Base-by-base conservation (phyloP, 2,797 vertebrate genomes). In the Artibeus jamaicensis region DNA sequence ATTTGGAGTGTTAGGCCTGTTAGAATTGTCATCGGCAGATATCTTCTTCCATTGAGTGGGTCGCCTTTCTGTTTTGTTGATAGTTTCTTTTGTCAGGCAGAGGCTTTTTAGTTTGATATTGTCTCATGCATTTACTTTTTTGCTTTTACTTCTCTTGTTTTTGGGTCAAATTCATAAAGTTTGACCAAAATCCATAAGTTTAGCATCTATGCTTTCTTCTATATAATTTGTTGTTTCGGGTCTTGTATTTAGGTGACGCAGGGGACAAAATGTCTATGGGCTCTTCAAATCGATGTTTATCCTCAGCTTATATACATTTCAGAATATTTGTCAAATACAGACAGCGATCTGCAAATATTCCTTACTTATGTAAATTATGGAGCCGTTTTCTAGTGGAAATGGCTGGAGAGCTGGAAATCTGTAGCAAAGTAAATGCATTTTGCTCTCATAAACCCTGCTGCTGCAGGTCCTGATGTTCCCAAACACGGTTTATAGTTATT, bases 371-470 rank as follows among this genome's bases (percentile, higher is more conserved):
- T 88, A 97, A 97, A 97, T 91, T 73, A 73, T 2, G 0, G 65
- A 91, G 93, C 96, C 65, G 87, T 97, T 98, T 98, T 91, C 93
- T 74, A 89, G 62, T 50, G 92, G 96, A 96, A 97, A 93, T 71
- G 96, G 48, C 21, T 65, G 62, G 59, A 82, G 84, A 91, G 48
- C 50, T 95, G 81, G 91, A 96, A 97, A 96, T 77, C 67, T 71
- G 5, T 95, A 94, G 89, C 9, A 18, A 91, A 94, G 78, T 92
- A 96, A 89, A 73, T 94, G 9, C 19, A 46, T 94, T 85, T 94
- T 93, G 7, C 85, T 90, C n/a, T 50, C 77, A 85, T 93, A 96
- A 97, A 90, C 57, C 88, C 24, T 32, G 15, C 86, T 93, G 77
- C 86, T 98, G 24, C 44, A 82, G 79, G 44, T 90, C 95, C 71